Evolutionary conservation across 2,113 vertebrate genomes (phyloP).

Genomic region (Dolichallabes microphthalmus): DNA sequence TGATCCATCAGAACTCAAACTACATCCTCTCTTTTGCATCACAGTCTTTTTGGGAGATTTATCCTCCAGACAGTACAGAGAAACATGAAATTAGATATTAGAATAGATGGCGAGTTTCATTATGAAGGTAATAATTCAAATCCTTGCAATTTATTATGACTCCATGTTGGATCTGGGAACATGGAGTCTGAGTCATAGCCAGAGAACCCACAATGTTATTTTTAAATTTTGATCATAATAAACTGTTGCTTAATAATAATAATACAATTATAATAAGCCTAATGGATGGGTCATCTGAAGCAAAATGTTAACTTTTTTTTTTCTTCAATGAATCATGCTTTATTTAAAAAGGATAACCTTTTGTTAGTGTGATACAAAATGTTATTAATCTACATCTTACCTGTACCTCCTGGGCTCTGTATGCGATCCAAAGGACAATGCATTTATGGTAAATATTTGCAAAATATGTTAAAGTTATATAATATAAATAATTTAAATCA

Average conservation of each 20-base stretch:
- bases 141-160: background rate
- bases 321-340: background rate
- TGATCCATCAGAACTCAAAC: conserved; percentile 64
- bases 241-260: background rate
- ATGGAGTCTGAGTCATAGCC: background rate
- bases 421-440: background rate
- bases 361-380: background rate
- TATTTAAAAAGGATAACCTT: background rate
- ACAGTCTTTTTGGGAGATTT: conserved; percentile 60
- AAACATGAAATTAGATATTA: background rate
- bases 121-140: background rate
- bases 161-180: background rate
- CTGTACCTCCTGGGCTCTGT: background rate
- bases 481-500: background rate
- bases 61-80: conserved; percentile 53
- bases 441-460: background rate
- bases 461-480: background rate
- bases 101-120: background rate
- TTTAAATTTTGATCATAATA: background rate
- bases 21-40: conserved; percentile 53
- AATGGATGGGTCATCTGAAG: background rate
- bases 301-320: background rate
- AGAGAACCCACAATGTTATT: background rate
- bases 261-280: background rate
- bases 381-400: background rate